These are phyloP conservation scores for Pseudomyrmex cubaensis DNA, from an alignment of 1,140 invertebrate genomes.

Conservation along the genomic window DNA sequence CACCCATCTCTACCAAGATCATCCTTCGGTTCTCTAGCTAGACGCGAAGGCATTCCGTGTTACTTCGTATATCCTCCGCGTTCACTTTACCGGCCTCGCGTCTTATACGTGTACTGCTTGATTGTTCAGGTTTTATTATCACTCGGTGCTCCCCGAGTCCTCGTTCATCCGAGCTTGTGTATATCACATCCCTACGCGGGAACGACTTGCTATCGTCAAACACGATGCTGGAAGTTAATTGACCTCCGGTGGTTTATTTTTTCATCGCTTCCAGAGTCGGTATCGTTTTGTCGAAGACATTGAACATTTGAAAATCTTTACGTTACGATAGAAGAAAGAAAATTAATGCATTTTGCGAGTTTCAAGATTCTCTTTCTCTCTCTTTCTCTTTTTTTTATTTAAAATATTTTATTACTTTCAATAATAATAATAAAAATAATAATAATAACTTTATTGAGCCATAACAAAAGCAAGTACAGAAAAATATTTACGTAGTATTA, in stretches of 20 bases:
- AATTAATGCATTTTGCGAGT: too few relatives aligned
- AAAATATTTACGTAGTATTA: too few relatives aligned
- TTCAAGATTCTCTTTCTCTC: too few relatives aligned
- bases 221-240: conserved; percentile 46
- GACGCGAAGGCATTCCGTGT: conserved; percentile 53
- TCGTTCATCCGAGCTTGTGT: conserved; percentile 54
- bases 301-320: neutral
- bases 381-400: too few relatives aligned
- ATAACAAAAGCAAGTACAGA: too few relatives aligned
- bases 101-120: conserved; percentile 73
- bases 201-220: conserved; percentile 57
- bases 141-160: conserved; percentile 72
- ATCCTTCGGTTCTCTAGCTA: conserved; percentile 55
- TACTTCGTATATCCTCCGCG: conserved; percentile 44
- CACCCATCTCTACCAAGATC: conserved; percentile 61
- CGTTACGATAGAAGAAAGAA: too few relatives aligned
- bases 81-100: conserved; percentile 43
- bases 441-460: too few relatives aligned
- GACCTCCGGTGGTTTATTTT: conserved; percentile 31
- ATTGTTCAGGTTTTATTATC: conserved; percentile 81
- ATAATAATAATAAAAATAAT: too few relatives aligned
- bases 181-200: conserved; percentile 48
- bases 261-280: neutral
- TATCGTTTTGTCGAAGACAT: neutral
- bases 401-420: too few relatives aligned